phyloP scores from a whole-genome alignment of 1,140 invertebrate species.

The Acyrthosiphon pisum region DNA sequence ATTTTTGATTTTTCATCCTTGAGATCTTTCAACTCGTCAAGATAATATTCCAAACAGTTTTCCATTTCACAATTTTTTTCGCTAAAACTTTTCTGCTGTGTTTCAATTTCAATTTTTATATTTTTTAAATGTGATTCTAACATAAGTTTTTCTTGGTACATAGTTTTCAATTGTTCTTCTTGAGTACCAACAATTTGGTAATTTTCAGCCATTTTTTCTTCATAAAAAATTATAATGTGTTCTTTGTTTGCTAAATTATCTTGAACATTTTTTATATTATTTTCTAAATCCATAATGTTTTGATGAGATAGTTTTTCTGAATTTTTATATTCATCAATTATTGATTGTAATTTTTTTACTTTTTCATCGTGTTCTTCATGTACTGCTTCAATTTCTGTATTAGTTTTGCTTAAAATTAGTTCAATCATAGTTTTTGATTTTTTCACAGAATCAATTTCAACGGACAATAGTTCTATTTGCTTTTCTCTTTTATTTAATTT shows the following conservation, averaged over 20 bases:
- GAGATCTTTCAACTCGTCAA: constrained; percentile 18
- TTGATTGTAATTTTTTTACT: neutral
- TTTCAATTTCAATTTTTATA: constrained; percentile 8
- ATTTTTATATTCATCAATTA: constrained; percentile 33
- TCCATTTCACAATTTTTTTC: constrained; percentile 35
- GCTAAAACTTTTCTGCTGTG: constrained; percentile 14
- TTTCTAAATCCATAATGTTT: neutral
- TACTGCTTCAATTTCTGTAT: constrained; percentile 47
- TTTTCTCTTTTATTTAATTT: constrained; percentile 40
- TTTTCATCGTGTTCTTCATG: constrained; percentile 47
- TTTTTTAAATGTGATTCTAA: neutral
- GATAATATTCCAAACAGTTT: constrained; percentile 33
- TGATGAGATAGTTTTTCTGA: constrained; percentile 19
- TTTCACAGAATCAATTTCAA: constrained; percentile 28
- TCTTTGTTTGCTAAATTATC: constrained; percentile 6
- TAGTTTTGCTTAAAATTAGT: constrained; percentile 51
- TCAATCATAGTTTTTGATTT: constrained; percentile 54
- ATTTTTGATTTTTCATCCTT: neutral
- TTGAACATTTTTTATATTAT: constrained; percentile 18
- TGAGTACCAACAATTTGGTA: neutral
- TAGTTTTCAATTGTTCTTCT: constrained; percentile 22
- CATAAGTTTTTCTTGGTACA: constrained; percentile 30
- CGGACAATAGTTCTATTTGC: neutral
- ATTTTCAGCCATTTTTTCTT: constrained; percentile 38
- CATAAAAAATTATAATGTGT: neutral